Percentiles rank a stretch among this genome's conserved stretches.
phyloP scores from a whole-genome alignment of 2,113 vertebrate species.

The Psettodes erumei region DNA sequence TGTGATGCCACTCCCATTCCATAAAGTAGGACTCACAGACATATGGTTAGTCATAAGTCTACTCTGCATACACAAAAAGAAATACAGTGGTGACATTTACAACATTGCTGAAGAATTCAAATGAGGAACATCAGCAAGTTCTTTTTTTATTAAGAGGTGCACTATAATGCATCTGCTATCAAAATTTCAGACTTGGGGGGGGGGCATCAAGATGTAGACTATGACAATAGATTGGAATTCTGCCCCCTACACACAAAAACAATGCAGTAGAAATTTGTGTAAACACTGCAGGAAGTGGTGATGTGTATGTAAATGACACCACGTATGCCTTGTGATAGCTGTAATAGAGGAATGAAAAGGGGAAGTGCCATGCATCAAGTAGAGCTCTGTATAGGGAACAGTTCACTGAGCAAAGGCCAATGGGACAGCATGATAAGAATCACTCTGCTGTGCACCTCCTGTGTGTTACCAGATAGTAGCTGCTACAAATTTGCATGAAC shows the following conservation, averaged over 20 bases:
- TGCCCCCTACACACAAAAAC: background rate
- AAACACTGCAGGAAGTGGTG: background rate
- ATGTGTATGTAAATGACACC: background rate
- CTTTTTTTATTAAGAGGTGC: background rate
- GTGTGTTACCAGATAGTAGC: no score
- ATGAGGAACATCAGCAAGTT: background rate
- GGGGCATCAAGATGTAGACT: background rate
- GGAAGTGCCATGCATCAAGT: slow-evolving; percentile 26
- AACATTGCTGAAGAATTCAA: background rate
- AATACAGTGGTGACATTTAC: background rate
- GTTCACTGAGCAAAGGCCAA: background rate
- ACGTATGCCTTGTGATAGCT: background rate
- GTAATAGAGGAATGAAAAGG: background rate
- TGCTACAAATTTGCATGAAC: background rate
- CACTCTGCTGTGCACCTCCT: no score
- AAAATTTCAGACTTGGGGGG: background rate
- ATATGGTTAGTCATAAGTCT: background rate
- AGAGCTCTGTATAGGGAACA: background rate
- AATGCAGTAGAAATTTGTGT: background rate
- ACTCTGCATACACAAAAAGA: background rate
- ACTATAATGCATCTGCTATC: background rate
- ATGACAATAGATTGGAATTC: background rate
- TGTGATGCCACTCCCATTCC: background rate
- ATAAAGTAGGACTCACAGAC: background rate
- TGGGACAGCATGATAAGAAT: background rate